Percentiles rank a stretch among this genome's conserved stretches.
Conservation (phyloP, 35 echinoderm and acorn worm genomes). For the Ophioderma brevispina region DNA sequence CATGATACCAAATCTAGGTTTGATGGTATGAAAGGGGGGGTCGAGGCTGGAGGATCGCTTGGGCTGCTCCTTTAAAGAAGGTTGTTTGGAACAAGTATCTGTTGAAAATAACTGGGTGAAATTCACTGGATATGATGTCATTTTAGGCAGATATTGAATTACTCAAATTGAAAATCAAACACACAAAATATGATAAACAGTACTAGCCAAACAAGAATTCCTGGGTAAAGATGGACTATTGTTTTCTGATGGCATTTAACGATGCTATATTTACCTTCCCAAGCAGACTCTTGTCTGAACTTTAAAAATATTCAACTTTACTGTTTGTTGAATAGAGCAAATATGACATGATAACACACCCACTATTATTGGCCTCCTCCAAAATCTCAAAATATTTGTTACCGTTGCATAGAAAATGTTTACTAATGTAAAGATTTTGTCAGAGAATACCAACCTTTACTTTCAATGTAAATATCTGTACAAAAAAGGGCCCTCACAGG, state of each 20-base stretch:
- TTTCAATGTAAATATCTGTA: not conserved
- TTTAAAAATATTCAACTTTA: not conserved
- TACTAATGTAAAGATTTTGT: not conserved
- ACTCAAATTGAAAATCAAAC: no score
- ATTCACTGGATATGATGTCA: no score
- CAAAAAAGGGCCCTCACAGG: not conserved
- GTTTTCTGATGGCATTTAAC: not conserved
- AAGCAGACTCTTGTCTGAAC: not conserved
- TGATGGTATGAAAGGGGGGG: no score
- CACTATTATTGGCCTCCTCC: not conserved
- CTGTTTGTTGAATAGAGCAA: not conserved
- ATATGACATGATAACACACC: slow-evolving; percentile 3
- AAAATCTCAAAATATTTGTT: not conserved
- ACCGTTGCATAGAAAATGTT: not conserved
- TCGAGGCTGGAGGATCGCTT: no score
- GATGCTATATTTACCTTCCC: not conserved
- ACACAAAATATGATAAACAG: not conserved
- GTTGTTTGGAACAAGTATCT: no score
- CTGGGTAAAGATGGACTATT: not conserved
- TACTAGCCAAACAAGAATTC: not conserved
- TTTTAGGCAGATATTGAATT: no score
- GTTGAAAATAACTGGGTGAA: no score
- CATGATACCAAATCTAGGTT: no score
- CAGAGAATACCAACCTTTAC: not conserved
- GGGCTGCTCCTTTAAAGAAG: no score